Evolutionary conservation across 2,113 vertebrate genomes (phyloP), one percentile per base, ranked within the genome.

Genomic region (Candoia aspera): DNA sequence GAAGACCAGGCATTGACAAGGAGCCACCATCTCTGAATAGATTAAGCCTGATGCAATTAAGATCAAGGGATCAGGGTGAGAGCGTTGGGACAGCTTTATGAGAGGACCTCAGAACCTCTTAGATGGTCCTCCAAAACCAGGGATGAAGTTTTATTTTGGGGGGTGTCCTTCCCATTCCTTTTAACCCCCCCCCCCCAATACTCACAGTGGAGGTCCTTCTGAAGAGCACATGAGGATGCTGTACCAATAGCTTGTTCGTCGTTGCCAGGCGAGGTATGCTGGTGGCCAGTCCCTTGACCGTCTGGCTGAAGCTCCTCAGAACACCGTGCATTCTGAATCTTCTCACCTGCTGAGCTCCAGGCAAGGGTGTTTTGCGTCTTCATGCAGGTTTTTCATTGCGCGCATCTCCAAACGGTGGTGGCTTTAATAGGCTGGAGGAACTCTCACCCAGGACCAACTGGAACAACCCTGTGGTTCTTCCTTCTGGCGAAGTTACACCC

Each of bases 201-300:
- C 87, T 92, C 57, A 92, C 91, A 2, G 79, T 9, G 0, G 8
- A 4, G 12, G 8, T 46, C 59, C 21, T 15, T 23, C 13, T 17
- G 3, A 2, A 23, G 1, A 21, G 4, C 26, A 23, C 10, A 6
- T 0, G 4, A 0, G 13, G 6, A 12, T 1, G 26, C 6, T 17
- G 23, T 0, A 6, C 21, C 9, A 29, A 8, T 3, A 54, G 53
- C 4, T 42, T 2, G 23, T 21, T 33, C 0, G 26, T 19, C 12
- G 8, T 2, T 57, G 17, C 79, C 11, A n/a, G 26, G 17, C 12
- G 2, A 4, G 59, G 33, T 55, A 57, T 6, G 53, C 73, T 4
- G n/a, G 1, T 42, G 8, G 53, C 33, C 17, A 85, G 86, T 13
- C 55, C 60, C 58, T 84, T 42, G 26, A 68, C 12, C 21, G 88